Percentiles rank a stretch among this genome's conserved stretches.
Conservation (phyloP, 2,113 vertebrate species). For the Spea bombifrons region DNA sequence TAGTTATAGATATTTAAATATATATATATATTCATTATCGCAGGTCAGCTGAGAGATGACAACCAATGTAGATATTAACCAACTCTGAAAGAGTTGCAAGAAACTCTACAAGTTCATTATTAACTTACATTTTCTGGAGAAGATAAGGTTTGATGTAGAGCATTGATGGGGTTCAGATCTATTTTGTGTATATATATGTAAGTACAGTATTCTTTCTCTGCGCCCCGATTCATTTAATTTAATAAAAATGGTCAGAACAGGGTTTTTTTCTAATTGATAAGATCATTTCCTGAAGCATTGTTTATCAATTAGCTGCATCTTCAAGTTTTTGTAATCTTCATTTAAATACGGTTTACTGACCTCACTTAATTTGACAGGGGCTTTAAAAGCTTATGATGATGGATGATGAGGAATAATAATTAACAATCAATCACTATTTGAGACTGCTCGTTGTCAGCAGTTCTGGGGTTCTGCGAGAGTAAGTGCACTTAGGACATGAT, state of each 20-base stretch:
- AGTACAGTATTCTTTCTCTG: no score
- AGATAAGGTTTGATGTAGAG: no score
- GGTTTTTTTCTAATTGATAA: slow-evolving; percentile 39
- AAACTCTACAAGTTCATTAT: no score
- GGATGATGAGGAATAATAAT: slow-evolving; percentile 36
- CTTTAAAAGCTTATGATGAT: slow-evolving; percentile 43
- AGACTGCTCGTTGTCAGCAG: slow-evolving; percentile 2
- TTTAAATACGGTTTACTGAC: slow-evolving; percentile 33
- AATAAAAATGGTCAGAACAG: slow-evolving; percentile 35
- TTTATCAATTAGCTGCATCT: slow-evolving; percentile 40
- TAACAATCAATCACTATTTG: slow-evolving; percentile 46
- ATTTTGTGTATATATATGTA: no score
- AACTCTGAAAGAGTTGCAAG: no score
- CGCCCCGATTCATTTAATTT: background rate
- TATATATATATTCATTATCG: no score
- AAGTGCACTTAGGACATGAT: slow-evolving; percentile 5
- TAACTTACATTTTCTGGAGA: no score
- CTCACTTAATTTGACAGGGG: slow-evolving; percentile 26
- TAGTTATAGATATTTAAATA: no score
- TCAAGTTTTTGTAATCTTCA: slow-evolving; percentile 31
- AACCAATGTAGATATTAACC: no score
- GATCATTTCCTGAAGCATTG: slow-evolving; percentile 17
- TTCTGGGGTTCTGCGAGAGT: slow-evolving; percentile 36
- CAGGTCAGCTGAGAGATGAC: no score
- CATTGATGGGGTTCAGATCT: no score